These are phyloP conservation scores for Cygnus olor DNA, from an alignment of 2,797 vertebrate genomes.

Conservation along the genomic window DNA sequence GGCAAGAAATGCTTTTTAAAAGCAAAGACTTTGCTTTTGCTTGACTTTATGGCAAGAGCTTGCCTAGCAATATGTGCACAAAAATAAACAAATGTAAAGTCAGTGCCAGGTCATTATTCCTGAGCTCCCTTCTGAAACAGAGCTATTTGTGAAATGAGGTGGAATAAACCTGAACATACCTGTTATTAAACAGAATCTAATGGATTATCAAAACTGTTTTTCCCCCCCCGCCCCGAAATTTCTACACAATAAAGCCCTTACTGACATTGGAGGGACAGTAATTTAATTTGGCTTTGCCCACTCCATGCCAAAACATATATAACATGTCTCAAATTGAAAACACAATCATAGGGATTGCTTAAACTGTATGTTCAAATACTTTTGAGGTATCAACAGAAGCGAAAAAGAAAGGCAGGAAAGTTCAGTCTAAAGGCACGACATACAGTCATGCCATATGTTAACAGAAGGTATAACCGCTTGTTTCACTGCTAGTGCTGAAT, in stretches of 20 bases:
- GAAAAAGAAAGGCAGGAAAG: not conserved
- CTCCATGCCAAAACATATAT: not conserved
- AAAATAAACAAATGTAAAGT: not conserved
- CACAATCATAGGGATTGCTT: not conserved
- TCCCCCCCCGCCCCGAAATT: not conserved
- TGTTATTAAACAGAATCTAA: not conserved
- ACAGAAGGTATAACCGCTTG: not conserved
- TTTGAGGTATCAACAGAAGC: not conserved
- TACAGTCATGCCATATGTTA: not conserved
- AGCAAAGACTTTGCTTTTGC: not conserved
- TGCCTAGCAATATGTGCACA: not conserved
- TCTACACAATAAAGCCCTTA: not conserved
- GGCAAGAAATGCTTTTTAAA: not conserved
- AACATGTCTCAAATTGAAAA: not conserved
- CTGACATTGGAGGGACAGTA: not conserved
- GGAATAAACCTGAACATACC: not conserved
- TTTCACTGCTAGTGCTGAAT: not conserved
- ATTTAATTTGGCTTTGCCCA: conserved; percentile 1
- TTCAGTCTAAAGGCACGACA: not conserved
- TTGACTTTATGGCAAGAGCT: not conserved
- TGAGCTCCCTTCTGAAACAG: not conserved
- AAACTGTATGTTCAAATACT: not conserved
- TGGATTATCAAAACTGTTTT: not conserved
- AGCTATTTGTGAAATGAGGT: not conserved
- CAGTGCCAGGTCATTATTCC: not conserved